Percentiles rank a stretch among this genome's conserved stretches.
phyloP scores from a whole-genome alignment of 2,797 vertebrate species.

The Bovichtus diacanthus region DNA sequence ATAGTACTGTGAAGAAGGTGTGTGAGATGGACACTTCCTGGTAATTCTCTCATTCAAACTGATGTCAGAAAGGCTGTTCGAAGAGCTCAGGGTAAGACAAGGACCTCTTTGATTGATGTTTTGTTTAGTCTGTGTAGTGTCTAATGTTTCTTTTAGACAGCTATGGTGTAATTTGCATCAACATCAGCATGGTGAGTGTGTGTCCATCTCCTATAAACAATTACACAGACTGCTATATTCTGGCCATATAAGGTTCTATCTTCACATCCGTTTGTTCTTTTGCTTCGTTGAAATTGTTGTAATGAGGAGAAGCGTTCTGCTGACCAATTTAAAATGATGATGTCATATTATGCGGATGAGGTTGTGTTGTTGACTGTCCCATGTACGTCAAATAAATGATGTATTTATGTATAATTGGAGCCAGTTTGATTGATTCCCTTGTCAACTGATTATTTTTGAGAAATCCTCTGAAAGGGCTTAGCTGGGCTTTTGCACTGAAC shows the following conservation, averaged over 20 bases:
- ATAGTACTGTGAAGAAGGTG: slow-evolving; percentile 46
- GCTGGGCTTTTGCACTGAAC: too few species aligned
- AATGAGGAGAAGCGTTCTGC: slow-evolving; percentile 22
- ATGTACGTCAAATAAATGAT: slow-evolving; percentile 73
- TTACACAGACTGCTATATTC: slow-evolving; percentile 38
- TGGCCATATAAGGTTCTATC: slow-evolving; percentile 20
- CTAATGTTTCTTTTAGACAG: slow-evolving; percentile 24
- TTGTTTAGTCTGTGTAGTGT: slow-evolving; percentile 38
- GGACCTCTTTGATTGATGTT: slow-evolving; percentile 57
- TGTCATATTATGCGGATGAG: slow-evolving; percentile 34
- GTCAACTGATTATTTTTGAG: not conserved
- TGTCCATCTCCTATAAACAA: slow-evolving; percentile 26
- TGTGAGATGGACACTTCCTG: slow-evolving; percentile 48
- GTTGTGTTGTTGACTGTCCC: slow-evolving; percentile 53
- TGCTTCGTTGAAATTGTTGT: slow-evolving; percentile 34
- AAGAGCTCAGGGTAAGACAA: slow-evolving; percentile 79
- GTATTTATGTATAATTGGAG: slow-evolving; percentile 78
- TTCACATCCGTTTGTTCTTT: slow-evolving; percentile 33
- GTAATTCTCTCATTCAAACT: slow-evolving; percentile 39
- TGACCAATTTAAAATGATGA: slow-evolving; percentile 40
- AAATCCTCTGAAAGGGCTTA: not conserved
- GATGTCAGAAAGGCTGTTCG: slow-evolving; percentile 57
- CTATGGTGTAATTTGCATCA: slow-evolving; percentile 19
- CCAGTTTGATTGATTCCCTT: slow-evolving; percentile 34
- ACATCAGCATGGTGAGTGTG: slow-evolving; percentile 21